Percentiles rank a stretch among this genome's conserved stretches.
These are phyloP conservation scores for Macquaria australasica DNA, from an alignment of 2,113 vertebrate species.

Conservation along the genomic window DNA sequence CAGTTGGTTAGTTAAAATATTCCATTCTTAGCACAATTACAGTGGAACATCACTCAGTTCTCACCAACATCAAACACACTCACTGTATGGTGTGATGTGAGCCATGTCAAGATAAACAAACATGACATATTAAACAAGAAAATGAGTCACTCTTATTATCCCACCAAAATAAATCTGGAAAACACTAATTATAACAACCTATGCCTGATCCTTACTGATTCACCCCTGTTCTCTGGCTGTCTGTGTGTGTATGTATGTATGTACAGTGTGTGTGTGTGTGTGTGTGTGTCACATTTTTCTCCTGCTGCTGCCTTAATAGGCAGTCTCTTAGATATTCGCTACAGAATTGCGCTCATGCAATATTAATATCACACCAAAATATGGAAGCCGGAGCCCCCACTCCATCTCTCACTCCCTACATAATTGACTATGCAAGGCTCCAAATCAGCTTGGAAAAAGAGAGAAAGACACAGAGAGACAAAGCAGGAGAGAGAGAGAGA, in stretches of 20 bases:
- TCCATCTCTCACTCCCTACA: conserved; percentile 83
- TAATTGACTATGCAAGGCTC: conserved; percentile 88
- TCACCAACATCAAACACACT: conserved; percentile 60
- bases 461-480: conserved; percentile 56
- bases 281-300: conserved; percentile 74
- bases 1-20: conserved; percentile 65
- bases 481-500: conserved; percentile 38
- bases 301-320: conserved; percentile 82
- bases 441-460: conserved; percentile 81
- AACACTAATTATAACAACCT: conserved; percentile 81
- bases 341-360: conserved; percentile 87
- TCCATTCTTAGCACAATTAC: conserved; percentile 74
- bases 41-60: conserved; percentile 55
- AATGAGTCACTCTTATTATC: conserved; percentile 77
- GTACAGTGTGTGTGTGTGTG: conserved; percentile 40
- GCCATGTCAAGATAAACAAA: conserved; percentile 78
- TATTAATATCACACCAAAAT: conserved; percentile 89
- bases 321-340: conserved; percentile 86
- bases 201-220: conserved; percentile 67
- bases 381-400: conserved; percentile 83
- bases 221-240: conserved; percentile 57
- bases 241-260: conserved; percentile 32
- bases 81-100: conserved; percentile 51
- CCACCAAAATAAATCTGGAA: conserved; percentile 74
- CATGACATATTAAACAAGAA: conserved; percentile 77